These are phyloP conservation scores for Oasisia sp. DNA, from an alignment of 2,888 invertebrate genomes.

Conservation along the genomic window DNA sequence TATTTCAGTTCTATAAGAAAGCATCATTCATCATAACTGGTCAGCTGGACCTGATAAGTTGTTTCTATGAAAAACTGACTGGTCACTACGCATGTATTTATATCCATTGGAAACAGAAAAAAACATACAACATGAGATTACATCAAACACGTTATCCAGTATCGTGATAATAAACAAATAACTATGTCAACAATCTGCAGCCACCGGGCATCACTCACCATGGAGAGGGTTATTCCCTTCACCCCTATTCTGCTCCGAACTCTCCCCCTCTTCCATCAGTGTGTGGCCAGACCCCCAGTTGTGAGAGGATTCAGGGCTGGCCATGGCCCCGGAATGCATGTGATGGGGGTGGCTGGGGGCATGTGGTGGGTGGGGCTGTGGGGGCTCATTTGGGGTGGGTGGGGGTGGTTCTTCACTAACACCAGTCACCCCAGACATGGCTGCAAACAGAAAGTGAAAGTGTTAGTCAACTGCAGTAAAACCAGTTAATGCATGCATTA, in stretches of 20 bases:
- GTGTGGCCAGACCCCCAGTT: constrained; percentile 25
- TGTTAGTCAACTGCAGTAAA: too few species aligned
- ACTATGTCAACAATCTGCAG: not conserved
- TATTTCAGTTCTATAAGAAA: too few species aligned
- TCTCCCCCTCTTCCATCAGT: not conserved
- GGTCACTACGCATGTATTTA: too few species aligned
- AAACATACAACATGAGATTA: too few species aligned
- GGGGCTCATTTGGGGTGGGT: not conserved
- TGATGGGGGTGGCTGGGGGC: not conserved
- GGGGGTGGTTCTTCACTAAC: not conserved
- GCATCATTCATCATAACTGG: too few species aligned
- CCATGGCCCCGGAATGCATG: not conserved
- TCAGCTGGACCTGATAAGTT: too few species aligned
- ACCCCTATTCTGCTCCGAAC: not conserved
- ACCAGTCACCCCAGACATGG: not conserved
- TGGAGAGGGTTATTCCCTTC: not conserved
- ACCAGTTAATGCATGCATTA: too few species aligned
- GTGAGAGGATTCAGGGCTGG: not conserved
- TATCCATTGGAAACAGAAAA: too few species aligned
- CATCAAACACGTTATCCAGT: too few species aligned
- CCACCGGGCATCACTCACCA: not conserved
- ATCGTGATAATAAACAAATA: not conserved
- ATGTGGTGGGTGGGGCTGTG: not conserved
- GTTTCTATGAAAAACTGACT: too few species aligned
- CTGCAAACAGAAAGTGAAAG: not conserved